These are phyloP conservation scores for Zaprionus nigranus DNA, from an alignment of 1,140 invertebrate genomes.

Conservation along the genomic window DNA sequence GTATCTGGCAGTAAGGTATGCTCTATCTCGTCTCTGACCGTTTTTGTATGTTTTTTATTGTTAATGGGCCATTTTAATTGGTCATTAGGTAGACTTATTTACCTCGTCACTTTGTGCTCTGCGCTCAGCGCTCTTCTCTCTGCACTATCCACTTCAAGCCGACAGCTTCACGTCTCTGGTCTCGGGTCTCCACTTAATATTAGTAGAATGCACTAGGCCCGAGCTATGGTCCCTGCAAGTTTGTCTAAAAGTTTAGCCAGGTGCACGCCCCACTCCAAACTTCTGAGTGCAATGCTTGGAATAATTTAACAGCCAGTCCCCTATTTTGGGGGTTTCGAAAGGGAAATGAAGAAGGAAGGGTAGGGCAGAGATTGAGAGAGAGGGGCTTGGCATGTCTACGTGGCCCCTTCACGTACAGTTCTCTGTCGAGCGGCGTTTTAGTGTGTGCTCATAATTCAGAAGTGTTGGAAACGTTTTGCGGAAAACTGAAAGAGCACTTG, in stretches of 20 bases:
- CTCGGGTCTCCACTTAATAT: constrained; percentile 16
- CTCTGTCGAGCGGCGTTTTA: constrained; percentile 45
- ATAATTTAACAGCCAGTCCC: constrained; percentile 55
- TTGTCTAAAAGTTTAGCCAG: constrained; percentile 40
- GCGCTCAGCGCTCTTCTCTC: neutral
- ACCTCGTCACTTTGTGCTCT: neutral
- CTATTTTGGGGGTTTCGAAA: constrained; percentile 27
- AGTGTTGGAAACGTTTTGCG: constrained; percentile 60
- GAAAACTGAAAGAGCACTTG: constrained; percentile 58
- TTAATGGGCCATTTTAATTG: constrained; percentile 39
- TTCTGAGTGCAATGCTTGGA: constrained; percentile 50
- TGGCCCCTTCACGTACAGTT: constrained; percentile 28
- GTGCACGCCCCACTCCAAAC: constrained; percentile 36
- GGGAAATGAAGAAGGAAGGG: neutral
- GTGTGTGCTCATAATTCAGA: constrained; percentile 56
- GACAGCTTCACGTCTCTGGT: neutral
- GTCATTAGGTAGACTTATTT: constrained; percentile 18
- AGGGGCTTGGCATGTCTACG: constrained; percentile 9
- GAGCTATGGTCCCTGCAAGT: constrained; percentile 36
- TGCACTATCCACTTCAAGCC: neutral
- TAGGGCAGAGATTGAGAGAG: neutral
- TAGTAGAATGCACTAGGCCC: constrained; percentile 12
- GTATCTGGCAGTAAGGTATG: neutral
- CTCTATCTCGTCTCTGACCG: neutral
- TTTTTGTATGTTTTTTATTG: constrained; percentile 1